Base-by-base conservation (phyloP, 2,888 invertebrate genomes). In the Drosophila recens region DNA sequence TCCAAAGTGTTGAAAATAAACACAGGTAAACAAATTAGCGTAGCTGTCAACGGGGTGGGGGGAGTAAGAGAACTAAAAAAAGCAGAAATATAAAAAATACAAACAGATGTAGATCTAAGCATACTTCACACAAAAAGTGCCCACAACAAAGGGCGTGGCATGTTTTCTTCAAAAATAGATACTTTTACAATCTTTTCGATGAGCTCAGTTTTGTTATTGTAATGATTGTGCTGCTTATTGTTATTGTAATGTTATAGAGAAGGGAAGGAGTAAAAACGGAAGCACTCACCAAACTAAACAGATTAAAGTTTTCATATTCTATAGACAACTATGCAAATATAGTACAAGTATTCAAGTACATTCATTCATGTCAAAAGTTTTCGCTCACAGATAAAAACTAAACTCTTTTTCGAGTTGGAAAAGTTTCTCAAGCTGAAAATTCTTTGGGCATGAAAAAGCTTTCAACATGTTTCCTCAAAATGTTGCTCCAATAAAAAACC, bases 11-110 rank as follows among this genome's bases (percentile, higher is more conserved):
- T 77, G 63, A 80, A 79, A 81, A 81, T 54, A 80, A 82, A 72
- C 66, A 73, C 64, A 71, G 73, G 80, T 82, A 83, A 83, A 83
- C 86, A 83, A 85, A 87, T 87, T 75, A 73, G 59, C 75, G 43
- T 38, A 46, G 54, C 20, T 54, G 23, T 57, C 20, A 33, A 38
- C 40, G 53, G 11, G 11, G 13, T 13, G 1, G 34, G 11, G 34
- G 34, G 34, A 36, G 34, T 36, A 38, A 52, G 45, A 49, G 38
- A 71, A 34, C 23, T 61, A 34, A 65, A 68, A 65, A 53, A 66
- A 66, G 64, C 53, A 68, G 56, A 73, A 38, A 51, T 46, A 49
- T 42, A 45, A 52, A 59, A 64, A 58, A 71, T 80, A 57, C 75
- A 80, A 85, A 66, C 85, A 87, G 70, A 79, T 84, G 79, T 72